Conservation (phyloP, 2,113 vertebrate species). For the Cebus imitator region DNA sequence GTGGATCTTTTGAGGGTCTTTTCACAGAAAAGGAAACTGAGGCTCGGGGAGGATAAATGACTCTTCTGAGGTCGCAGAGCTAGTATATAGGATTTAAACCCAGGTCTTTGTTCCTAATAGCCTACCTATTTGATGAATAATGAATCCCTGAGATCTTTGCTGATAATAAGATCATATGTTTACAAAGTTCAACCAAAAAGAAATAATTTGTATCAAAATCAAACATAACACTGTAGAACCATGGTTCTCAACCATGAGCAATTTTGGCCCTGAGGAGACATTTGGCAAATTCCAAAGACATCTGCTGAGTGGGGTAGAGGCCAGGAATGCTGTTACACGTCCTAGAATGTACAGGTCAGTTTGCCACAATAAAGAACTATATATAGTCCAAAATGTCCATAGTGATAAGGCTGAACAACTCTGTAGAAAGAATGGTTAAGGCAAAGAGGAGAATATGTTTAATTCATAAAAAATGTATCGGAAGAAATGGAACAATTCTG, state of each 20-base stretch:
- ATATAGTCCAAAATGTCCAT: background rate
- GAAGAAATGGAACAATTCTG: background rate
- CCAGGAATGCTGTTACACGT: background rate
- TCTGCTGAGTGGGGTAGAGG: background rate
- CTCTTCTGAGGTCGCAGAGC: background rate
- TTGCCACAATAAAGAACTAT: background rate
- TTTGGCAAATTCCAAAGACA: background rate
- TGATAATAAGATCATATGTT: background rate
- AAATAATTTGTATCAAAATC: background rate
- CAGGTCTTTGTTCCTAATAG: background rate
- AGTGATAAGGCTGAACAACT: background rate
- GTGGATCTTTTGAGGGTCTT: background rate
- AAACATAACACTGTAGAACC: background rate
- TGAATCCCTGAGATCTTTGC: background rate
- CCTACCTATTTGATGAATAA: background rate
- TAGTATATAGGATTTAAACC: background rate
- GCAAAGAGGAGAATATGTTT: background rate
- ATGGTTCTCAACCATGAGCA: background rate
- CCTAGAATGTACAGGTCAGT: background rate
- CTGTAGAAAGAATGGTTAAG: background rate
- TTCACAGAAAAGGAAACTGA: background rate
- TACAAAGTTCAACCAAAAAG: background rate
- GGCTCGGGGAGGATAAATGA: background rate
- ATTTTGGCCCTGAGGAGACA: background rate
- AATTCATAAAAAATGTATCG: background rate